Evolutionary conservation across 1,140 invertebrate genomes (phyloP).

Genomic region (Papilio dardanus): DNA sequence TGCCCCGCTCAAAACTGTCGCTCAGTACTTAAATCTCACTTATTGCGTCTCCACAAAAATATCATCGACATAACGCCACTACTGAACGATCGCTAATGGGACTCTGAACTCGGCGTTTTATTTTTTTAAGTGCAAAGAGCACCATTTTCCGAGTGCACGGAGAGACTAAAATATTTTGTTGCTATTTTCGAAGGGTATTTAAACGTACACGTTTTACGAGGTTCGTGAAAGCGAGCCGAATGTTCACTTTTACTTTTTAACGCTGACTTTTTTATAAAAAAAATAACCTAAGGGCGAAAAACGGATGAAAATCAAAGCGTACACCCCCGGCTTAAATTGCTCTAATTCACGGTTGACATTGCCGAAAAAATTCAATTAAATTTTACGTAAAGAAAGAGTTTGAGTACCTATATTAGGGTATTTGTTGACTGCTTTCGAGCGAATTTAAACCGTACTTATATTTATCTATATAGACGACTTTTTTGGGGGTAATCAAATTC

Average conservation of each 20-base stretch:
- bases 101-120: neutral
- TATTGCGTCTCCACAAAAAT: conserved; percentile 7
- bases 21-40: conserved; percentile 11
- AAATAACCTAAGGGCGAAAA: conserved; percentile 36
- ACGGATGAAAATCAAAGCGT: conserved; percentile 35
- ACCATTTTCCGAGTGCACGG: conserved; percentile 2
- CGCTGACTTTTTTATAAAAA: conserved; percentile 23
- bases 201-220: conserved; percentile 10
- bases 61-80: conserved; percentile 4
- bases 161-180: conserved; percentile 30
- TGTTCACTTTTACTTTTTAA: conserved; percentile 35
- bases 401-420: conserved; percentile 40
- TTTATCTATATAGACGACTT: neutral
- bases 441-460: neutral
- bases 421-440: neutral
- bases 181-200: conserved; percentile 33
- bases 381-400: conserved; percentile 55
- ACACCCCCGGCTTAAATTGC: conserved; percentile 29
- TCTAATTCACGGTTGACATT: conserved; percentile 32
- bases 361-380: conserved; percentile 63
- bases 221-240: conserved; percentile 1
- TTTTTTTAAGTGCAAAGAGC: conserved; percentile 32
- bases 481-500: neutral
- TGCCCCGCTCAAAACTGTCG: no score
- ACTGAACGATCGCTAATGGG: conserved; percentile 19